Evolutionary conservation across 2,888 invertebrate genomes (phyloP).

Genomic region (Fabriciana adippe): DNA sequence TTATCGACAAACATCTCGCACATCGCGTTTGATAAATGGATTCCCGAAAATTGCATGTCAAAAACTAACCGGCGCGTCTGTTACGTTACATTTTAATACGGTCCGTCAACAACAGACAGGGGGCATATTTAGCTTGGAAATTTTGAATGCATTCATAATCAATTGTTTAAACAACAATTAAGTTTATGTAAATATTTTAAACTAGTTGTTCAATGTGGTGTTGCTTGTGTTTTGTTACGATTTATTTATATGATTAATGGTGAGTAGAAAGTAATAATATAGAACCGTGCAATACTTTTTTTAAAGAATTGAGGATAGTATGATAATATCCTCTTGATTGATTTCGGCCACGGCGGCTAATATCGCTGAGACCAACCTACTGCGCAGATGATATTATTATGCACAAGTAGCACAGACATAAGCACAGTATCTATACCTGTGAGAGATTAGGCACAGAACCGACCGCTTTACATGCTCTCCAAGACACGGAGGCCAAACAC

Average conservation of each 20-base stretch:
- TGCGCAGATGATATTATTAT: no score
- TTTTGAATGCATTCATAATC: conserved; percentile 40
- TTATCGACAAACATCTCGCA: conserved; percentile 35
- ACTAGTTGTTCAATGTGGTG: neutral
- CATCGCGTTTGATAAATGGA: conserved; percentile 70
- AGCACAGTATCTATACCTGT: no score
- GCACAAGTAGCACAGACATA: no score
- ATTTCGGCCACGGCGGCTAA: no score
- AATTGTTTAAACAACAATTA: conserved; percentile 35
- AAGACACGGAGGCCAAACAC: no score
- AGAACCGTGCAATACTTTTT: no score
- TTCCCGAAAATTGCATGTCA: conserved; percentile 79
- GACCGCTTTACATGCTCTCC: no score
- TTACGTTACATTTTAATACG: conserved; percentile 73
- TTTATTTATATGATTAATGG: neutral
- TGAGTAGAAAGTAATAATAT: no score
- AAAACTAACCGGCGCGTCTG: conserved; percentile 71
- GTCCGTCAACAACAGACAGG: conserved; percentile 58
- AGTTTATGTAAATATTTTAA: neutral
- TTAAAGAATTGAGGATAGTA: no score
- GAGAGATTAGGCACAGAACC: no score
- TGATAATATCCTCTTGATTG: no score
- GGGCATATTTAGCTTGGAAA: conserved; percentile 59
- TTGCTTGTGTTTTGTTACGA: neutral
- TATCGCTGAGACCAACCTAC: no score